A percentile compares a stretch with the other conserved stretches of the same genome.
These are phyloP conservation scores for Apotomis capreana DNA, from an alignment of 2,888 invertebrate species.

Conservation along the genomic window DNA sequence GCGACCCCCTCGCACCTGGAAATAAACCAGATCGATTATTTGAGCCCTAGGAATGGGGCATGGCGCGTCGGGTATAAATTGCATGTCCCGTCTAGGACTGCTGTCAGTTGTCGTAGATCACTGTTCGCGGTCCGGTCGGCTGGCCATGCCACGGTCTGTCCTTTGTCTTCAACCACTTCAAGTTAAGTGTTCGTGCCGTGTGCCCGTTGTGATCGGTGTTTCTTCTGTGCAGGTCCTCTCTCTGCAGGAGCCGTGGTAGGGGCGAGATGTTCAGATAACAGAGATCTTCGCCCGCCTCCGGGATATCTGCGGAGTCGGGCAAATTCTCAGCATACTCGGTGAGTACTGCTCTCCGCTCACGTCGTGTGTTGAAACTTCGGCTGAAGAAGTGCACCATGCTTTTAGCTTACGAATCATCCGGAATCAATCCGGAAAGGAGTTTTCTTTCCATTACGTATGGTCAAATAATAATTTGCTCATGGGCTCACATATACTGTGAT, in stretches of 20 bases:
- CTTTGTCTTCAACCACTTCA: neutral
- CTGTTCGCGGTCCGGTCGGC: conserved; percentile 6
- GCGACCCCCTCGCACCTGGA: neutral
- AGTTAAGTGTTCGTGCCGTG: no score
- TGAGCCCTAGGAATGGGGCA: conserved; percentile 11
- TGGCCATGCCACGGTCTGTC: conserved; percentile 20
- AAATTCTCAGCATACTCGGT: conserved; percentile 84
- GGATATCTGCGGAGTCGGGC: conserved; percentile 82
- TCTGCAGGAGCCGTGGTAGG: conserved; percentile 82
- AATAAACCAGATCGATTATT: conserved; percentile 4
- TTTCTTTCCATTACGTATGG: no score
- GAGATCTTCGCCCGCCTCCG: conserved; percentile 82
- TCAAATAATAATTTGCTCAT: no score
- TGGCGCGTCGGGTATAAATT: conserved; percentile 10
- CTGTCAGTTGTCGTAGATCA: conserved; percentile 18
- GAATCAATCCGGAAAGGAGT: no score
- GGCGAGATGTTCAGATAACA: conserved; percentile 84
- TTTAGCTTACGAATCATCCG: no score
- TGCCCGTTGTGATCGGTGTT: conserved; percentile 2
- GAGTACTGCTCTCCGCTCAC: conserved; percentile 40
- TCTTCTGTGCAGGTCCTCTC: conserved; percentile 75
- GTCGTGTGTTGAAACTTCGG: no score
- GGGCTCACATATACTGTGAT: no score
- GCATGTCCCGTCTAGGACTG: neutral
- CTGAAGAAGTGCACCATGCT: no score